These are phyloP conservation scores for Solenopsis invicta DNA, from an alignment of 1,140 invertebrate species.

Conservation along the genomic window DNA sequence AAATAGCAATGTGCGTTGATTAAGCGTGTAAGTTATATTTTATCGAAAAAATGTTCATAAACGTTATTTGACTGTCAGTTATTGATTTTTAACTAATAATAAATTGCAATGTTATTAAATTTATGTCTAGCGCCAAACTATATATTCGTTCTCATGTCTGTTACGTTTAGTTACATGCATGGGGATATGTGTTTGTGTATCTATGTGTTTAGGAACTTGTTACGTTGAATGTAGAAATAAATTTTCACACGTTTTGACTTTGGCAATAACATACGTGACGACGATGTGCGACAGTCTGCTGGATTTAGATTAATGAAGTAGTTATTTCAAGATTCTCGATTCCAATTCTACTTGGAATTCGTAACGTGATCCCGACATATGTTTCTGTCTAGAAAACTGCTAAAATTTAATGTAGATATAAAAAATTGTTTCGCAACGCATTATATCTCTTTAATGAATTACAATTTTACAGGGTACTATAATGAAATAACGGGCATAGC, in stretches of 20 bases:
- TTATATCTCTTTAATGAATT: background rate
- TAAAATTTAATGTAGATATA: background rate
- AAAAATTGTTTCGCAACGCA: background rate
- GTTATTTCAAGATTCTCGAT: conserved; percentile 53
- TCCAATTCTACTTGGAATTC: conserved; percentile 38
- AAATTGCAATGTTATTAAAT: background rate
- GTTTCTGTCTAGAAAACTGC: conserved; percentile 9
- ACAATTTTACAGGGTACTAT: background rate
- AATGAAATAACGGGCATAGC: background rate
- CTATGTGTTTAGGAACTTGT: conserved; percentile 29
- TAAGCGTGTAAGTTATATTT: background rate
- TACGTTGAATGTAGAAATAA: conserved; percentile 56
- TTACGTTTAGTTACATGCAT: background rate
- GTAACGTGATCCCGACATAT: conserved; percentile 36
- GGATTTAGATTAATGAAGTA: conserved; percentile 59
- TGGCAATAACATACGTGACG: conserved; percentile 57
- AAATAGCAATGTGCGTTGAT: background rate
- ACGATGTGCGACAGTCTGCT: conserved; percentile 30
- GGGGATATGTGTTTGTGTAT: background rate
- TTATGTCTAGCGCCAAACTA: background rate
- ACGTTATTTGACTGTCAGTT: background rate
- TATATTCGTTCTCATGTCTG: background rate
- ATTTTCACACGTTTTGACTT: conserved; percentile 56
- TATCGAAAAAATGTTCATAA: background rate
- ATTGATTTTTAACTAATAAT: conserved; percentile 24